Base-by-base conservation (phyloP, 2,888 invertebrate genomes). In the Antheraea assamensis region DNA sequence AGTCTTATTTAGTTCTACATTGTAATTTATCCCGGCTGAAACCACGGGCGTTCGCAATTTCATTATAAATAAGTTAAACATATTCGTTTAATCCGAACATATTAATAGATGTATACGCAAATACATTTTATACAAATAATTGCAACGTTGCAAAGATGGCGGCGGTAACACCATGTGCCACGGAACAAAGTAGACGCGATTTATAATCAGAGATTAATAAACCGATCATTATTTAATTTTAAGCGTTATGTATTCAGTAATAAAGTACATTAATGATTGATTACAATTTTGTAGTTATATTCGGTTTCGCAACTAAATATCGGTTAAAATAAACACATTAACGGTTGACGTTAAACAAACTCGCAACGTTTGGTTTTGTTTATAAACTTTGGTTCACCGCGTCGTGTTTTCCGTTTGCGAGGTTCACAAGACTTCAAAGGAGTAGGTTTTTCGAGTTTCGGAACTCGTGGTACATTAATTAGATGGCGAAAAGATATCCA, bases 261-360 rank as follows among this genome's bases (percentile, higher is more conserved):
- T 30, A 64, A 64, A 64, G 61, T 64, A 15, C 21, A 64, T 17
- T 64, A 27, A 64, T 30, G 15, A 17, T 21, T 58, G 58, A 24
- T 58, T n/a, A 27, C 4, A 64, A 30, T 30, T 30, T 3, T 30
- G 0, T 30, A 27, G 27, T 30, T 64, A 64, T 58, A 58, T 58
- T 42, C 42, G 42, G 10, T 64, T 64, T 64, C 21, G 30, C 61
- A 64, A 30, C 10, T 64, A 30, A 15, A 4, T 61, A 27, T 17
- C 30, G 27, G 61, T 27, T 64, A 64, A 64, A 30, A 17, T 64
- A 64, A 64, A 64, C 61, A 64, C 61, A 64, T 64, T 64, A 64
- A 30, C 30, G 61, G 61, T n/a, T 30, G 30, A 64, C 61, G 61
- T 64, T 15, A 64, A 64, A 17, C 30, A 64, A 64, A 64, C 61